These are phyloP conservation scores for Eueides isabella DNA, from an alignment of 1,140 invertebrate genomes.

Conservation along the genomic window DNA sequence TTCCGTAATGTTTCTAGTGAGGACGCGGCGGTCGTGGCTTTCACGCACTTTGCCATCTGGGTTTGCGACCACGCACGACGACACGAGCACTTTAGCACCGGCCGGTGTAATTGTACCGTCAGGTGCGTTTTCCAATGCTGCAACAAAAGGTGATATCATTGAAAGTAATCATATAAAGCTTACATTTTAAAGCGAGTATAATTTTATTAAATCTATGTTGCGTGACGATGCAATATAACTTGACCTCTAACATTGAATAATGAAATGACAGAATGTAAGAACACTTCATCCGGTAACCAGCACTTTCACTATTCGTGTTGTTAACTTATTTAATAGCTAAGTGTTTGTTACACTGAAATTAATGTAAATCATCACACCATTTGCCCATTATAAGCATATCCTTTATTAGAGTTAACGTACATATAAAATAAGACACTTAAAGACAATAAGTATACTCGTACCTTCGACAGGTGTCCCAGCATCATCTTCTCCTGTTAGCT, in stretches of 20 bases:
- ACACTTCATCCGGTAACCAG: neutral
- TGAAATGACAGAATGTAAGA: neutral
- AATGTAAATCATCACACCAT: too few relatives aligned
- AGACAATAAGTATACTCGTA: too few relatives aligned
- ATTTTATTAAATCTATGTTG: neutral
- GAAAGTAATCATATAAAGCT: too few relatives aligned
- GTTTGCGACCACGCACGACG: constrained; percentile 84
- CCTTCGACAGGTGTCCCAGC: constrained; percentile 42
- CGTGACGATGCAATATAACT: neutral
- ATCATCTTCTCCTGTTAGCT: constrained; percentile 15
- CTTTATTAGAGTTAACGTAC: neutral
- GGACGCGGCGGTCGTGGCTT: constrained; percentile 89
- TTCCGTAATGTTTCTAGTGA: constrained; percentile 92
- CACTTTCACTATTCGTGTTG: neutral
- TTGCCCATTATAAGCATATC: too few relatives aligned
- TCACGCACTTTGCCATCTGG: constrained; percentile 90
- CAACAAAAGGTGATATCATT: constrained; percentile 28
- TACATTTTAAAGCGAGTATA: too few relatives aligned
- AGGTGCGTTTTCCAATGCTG: constrained; percentile 68
- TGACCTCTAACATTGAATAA: neutral
- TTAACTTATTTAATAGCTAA: neutral
- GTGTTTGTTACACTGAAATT: neutral
- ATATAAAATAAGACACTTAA: too few relatives aligned
- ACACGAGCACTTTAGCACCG: constrained; percentile 82
- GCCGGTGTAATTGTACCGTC: constrained; percentile 72